Base-by-base conservation (phyloP, 2,113 vertebrate genomes). In the Megaceryle torquata region DNA sequence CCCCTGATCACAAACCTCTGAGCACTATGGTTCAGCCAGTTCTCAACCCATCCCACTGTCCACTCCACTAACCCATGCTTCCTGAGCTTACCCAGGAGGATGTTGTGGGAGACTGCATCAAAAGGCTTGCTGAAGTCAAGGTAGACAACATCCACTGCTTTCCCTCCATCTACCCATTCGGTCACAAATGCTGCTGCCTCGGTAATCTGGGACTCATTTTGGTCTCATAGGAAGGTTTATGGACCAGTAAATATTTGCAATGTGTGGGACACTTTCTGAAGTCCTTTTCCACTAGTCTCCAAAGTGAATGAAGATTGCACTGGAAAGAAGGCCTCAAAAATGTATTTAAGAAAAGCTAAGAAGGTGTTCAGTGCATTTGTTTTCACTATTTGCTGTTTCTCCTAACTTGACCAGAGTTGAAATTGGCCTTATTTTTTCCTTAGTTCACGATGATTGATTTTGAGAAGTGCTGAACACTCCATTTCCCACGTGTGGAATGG, bases 311-410 rank as follows among this genome's bases (percentile, higher is more conserved):
- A 56, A 53, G 0, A 4, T 53, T 48, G 29, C 13, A 67, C 13
- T 35, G 35, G 35, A 82, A 37, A 70, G 35, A 51, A 67, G 4
- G 10, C 13, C 65, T 81, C 63, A 77, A 89, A 86, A 68, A 44
- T 21, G 24, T 25, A 20, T 65, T 64, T 16, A 41, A 50, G 22
- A 71, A 59, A 33, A 37, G 39, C 56, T 11, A 25, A 15, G 8
- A 37, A 15, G 4, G 3, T 0, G 1, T 46, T 64, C 50, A 15
- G 5, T 35, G 10, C 20, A 33, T 65, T 81, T 81, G 1, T 41
- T 82, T 82, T 65, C 24, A 54, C 24, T 43, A 8, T 7, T 65
- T 74, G 2, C 48, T 74, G 15, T 35, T 71, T 70, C 76, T 85
- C 28, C 15, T 46, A 51, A 41, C 41, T 51, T 56, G 68, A 21